phyloP scores from a whole-genome alignment of 2,888 invertebrate genomes.

The Stenurella melanura region DNA sequence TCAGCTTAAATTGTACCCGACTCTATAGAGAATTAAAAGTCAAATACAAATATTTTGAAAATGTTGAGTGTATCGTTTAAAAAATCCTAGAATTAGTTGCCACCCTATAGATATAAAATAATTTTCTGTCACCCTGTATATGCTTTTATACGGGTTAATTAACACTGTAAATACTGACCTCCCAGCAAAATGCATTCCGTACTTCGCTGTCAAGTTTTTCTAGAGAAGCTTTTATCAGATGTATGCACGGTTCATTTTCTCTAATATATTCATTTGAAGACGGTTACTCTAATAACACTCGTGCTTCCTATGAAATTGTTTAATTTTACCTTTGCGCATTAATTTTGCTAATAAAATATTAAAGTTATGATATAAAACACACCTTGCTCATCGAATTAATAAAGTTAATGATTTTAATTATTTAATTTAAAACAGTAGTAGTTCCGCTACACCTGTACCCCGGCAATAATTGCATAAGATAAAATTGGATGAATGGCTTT shows the following conservation, averaged over 20 bases:
- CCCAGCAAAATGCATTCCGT: background rate
- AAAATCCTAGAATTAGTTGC: too few relatives aligned
- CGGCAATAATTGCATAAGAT: slow-evolving; percentile 18
- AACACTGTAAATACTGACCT: background rate
- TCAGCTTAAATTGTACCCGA: too few relatives aligned
- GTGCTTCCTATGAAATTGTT: background rate
- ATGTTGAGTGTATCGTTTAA: too few relatives aligned
- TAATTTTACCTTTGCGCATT: slow-evolving; percentile 18
- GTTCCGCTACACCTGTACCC: slow-evolving; percentile 54
- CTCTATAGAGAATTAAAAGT: too few relatives aligned
- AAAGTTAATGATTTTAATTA: slow-evolving; percentile 48
- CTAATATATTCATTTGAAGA: background rate
- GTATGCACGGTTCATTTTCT: background rate
- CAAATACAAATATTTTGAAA: too few relatives aligned
- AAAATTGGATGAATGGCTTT: slow-evolving; percentile 16
- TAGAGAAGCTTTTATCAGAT: background rate
- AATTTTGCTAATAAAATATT: slow-evolving; percentile 31
- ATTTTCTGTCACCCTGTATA: too few relatives aligned
- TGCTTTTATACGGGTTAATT: too few relatives aligned
- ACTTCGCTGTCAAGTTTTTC: background rate
- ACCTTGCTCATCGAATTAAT: slow-evolving; percentile 45
- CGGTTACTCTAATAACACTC: background rate
- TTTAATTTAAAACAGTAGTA: slow-evolving; percentile 49
- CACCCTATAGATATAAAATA: too few relatives aligned
- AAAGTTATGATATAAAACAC: slow-evolving; percentile 30